Percentiles rank a stretch among this genome's conserved stretches.
Conservation (phyloP, 1,140 invertebrate genomes). For the Aphaenogaster rudis region DNA sequence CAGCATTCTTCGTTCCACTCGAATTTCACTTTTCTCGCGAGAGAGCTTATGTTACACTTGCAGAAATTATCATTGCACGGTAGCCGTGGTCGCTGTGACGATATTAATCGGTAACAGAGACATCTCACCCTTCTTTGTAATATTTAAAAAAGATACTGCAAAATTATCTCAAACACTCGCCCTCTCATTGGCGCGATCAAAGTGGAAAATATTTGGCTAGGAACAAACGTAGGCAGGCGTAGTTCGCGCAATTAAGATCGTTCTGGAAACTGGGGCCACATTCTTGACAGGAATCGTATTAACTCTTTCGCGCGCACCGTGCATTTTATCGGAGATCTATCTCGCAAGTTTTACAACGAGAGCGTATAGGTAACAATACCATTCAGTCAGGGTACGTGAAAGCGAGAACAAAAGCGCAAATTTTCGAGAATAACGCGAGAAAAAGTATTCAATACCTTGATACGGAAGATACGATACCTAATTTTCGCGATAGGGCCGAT, state of each 20-base stretch:
- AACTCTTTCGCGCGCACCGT: not conserved
- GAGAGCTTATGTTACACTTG: constrained; percentile 16
- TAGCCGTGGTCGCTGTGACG: not conserved
- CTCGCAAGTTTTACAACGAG: constrained; percentile 8
- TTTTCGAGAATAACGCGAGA: not conserved
- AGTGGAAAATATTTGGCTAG: constrained; percentile 33
- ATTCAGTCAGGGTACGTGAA: constrained; percentile 14
- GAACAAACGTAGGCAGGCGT: constrained; percentile 29
- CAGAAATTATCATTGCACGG: constrained; percentile 27
- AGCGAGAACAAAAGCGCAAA: not conserved
- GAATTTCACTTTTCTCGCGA: constrained; percentile 47
- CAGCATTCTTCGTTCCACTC: constrained; percentile 44
- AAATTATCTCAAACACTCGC: not conserved
- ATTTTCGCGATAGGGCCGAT: constrained; percentile 20
- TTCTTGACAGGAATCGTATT: constrained; percentile 28
- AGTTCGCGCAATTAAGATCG: constrained; percentile 42
- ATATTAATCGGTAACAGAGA: constrained; percentile 16
- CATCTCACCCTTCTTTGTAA: not conserved
- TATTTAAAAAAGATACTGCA: constrained; percentile 22
- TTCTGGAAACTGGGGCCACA: not conserved
- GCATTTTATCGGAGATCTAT: constrained; percentile 27
- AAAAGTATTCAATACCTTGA: not conserved
- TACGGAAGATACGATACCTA: not conserved
- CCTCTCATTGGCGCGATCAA: constrained; percentile 19
- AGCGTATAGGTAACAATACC: constrained; percentile 26